Percentiles rank a stretch among this genome's conserved stretches.
Evolutionary conservation across 2,113 vertebrate species (phyloP).

Genomic region (Seriola dumerili): DNA sequence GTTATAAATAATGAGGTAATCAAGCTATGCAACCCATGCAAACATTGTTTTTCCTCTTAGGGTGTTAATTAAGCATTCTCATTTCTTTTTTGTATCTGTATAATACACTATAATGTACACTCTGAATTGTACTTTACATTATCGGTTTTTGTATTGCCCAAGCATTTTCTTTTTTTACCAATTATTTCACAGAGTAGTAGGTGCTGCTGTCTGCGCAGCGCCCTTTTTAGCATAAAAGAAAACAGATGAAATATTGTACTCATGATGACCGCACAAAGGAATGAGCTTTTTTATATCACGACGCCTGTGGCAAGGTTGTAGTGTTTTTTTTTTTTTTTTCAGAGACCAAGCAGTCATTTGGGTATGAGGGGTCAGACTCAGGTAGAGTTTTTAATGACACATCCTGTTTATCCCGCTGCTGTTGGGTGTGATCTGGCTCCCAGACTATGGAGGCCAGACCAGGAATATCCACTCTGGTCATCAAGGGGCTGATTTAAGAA

Average conservation of each 20-base stretch:
- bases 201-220: background rate
- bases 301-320: conserved; percentile 57
- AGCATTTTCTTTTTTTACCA: background rate
- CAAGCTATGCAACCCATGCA: conserved; percentile 1
- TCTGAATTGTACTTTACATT: background rate
- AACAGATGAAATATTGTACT: conserved; percentile 28
- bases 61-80: background rate
- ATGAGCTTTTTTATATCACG: conserved; percentile 21
- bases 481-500: conserved; percentile 24
- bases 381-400: conserved; percentile 86
- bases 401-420: conserved; percentile 88
- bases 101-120: background rate
- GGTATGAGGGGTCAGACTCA: conserved; percentile 64
- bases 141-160: background rate
- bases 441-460: conserved; percentile 59
- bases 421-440: conserved; percentile 86
- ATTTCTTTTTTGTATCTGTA: background rate
- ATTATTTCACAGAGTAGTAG: background rate
- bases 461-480: conserved; percentile 49
- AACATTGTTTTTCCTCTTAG: background rate
- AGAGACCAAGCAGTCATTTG: conserved; percentile 41
- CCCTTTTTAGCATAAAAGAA: conserved; percentile 1
- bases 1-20: conserved; percentile 13
- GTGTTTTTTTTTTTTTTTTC: background rate
- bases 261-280: conserved; percentile 29